These are phyloP conservation scores for Syncerus caffer DNA, from an alignment of 2,797 vertebrate genomes.

Conservation along the genomic window DNA sequence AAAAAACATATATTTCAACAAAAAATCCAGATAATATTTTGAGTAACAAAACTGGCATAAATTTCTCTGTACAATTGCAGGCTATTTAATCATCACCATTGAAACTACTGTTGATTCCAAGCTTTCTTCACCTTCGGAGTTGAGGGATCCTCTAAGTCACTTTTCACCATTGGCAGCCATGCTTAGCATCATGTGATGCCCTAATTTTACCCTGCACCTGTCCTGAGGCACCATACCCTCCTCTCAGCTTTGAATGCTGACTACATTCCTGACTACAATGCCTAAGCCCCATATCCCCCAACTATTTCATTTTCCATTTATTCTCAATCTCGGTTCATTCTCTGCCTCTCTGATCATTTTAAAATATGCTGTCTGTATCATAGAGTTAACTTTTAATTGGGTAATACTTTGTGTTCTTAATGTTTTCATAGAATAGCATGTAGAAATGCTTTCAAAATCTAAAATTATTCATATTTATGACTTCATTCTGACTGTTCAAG, in stretches of 20 bases:
- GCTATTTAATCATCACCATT: neutral
- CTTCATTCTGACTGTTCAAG: neutral
- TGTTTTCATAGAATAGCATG: neutral
- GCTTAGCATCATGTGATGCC: neutral
- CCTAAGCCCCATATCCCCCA: neutral
- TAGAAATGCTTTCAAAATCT: conserved; percentile 9
- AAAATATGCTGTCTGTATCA: neutral
- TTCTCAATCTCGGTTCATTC: neutral
- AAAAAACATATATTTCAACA: neutral
- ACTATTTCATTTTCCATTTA: neutral
- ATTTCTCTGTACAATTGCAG: neutral
- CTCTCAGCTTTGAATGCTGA: neutral
- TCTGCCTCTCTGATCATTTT: neutral
- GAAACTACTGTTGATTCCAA: neutral
- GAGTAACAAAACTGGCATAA: neutral
- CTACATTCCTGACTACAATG: neutral
- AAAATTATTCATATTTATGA: neutral
- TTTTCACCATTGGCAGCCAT: neutral
- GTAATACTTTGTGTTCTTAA: neutral
- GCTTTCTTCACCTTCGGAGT: neutral
- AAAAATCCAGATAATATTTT: neutral
- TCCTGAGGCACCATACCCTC: neutral
- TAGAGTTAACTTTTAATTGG: neutral
- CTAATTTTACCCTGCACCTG: neutral
- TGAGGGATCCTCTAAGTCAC: neutral